Base-by-base conservation (phyloP, 2,797 vertebrate genomes). In the Enteromius fasciolatus region DNA sequence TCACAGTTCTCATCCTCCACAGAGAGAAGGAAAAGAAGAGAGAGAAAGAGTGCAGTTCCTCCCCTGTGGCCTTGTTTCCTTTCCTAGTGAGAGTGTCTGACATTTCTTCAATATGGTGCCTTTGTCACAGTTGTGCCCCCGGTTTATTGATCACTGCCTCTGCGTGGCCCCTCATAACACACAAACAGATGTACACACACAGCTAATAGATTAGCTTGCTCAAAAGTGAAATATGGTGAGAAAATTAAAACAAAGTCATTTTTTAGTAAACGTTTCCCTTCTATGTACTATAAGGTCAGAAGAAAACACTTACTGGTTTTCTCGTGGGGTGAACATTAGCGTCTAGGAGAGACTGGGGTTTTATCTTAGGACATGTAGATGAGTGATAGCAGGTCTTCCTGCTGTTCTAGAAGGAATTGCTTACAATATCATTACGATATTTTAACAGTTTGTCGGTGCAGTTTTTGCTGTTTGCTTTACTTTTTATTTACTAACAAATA, bases 1-100 rank as follows among this genome's bases (percentile, higher is more conserved):
- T 88, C 77, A 87, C 83, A 83, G 68, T 77, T 86, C 64, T 72
- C 68, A 31, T 59, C 73, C 81, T 84, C 84, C 74, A 57, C 25
- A 46, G 72, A 80, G 78, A 84, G 11, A 54, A 33, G 69, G 36
- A 74, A 18, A 28, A 61, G 72, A 54, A 72, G 14, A 67, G 15
- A 84, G 52, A 76, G 54, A 61, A 44, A 81, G 76, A 48, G 69
- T 41, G 39, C 44, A 69, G 28, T 20, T 39, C 46, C 23, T 44
- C 57, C 18, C 64, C 59, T 59, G 44, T 70, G 57, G 68, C 67
- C 79, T 69, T 59, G 66, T 83, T 63, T 63, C 23, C 41, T 52
- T 64, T 23, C 39, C 23, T 36, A 50, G 76, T 59, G 77, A 68
- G 61, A 81, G 61, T 41, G 31, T 85, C 31, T 83, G 84, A 85